Evolutionary conservation across 2,888 invertebrate genomes (phyloP).

Genomic region (Cyaniris semiargus): DNA sequence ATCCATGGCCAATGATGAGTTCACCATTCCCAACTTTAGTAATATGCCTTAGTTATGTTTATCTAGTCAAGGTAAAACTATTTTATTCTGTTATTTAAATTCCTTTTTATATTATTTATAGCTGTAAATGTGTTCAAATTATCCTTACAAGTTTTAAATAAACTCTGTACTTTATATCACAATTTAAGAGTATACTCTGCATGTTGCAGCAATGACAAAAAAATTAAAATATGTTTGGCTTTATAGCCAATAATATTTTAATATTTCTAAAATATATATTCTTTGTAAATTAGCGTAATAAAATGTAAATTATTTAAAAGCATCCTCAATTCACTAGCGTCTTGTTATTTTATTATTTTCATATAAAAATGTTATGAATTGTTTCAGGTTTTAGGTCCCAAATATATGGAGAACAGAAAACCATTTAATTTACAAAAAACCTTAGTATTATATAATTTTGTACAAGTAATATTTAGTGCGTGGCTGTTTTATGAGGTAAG

Average conservation of each 20-base stretch:
- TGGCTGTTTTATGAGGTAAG: slow-evolving; percentile 96
- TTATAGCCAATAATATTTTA: no score
- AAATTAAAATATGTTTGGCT: no score
- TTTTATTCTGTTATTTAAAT: slow-evolving; percentile 20
- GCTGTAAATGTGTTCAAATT: neutral
- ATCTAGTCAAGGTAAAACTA: slow-evolving; percentile 88
- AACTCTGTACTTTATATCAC: neutral
- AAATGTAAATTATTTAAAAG: neutral
- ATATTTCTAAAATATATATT: no score
- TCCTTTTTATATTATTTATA: neutral
- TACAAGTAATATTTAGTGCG: slow-evolving; percentile 94
- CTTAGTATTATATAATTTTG: slow-evolving; percentile 90
- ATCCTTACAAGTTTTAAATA: neutral
- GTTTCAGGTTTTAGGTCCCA: slow-evolving; percentile 89
- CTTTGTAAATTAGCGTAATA: neutral
- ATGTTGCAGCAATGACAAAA: no score
- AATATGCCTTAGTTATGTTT: slow-evolving; percentile 93
- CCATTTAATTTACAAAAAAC: slow-evolving; percentile 90
- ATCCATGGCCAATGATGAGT: slow-evolving; percentile 95
- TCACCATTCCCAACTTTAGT: slow-evolving; percentile 95
- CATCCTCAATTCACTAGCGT: neutral
- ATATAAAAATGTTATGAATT: slow-evolving; percentile 15
- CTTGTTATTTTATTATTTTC: neutral
- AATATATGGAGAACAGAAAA: slow-evolving; percentile 94
- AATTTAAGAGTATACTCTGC: neutral